These are phyloP conservation scores for Smittia aterrima DNA, from an alignment of 2,888 invertebrate genomes.

Conservation along the genomic window DNA sequence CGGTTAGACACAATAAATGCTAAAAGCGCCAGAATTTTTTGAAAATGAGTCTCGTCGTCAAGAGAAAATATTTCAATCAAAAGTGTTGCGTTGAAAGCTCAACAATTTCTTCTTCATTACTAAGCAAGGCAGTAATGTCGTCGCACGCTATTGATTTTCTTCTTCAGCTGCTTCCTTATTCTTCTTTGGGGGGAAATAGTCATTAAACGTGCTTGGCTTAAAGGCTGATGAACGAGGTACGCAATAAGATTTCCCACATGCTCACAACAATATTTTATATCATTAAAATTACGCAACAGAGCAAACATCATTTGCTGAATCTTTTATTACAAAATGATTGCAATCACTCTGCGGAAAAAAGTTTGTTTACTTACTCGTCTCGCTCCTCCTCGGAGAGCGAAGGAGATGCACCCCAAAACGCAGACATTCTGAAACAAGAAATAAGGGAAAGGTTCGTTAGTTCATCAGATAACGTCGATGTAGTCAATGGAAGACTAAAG, in stretches of 20 bases:
- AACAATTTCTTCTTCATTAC: neutral
- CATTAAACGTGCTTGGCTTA: too few relatives aligned
- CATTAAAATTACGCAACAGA: too few relatives aligned
- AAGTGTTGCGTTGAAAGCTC: neutral
- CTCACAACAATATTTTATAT: too few relatives aligned
- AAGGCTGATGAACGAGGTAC: too few relatives aligned
- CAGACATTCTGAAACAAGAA: neutral
- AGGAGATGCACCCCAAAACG: conserved; percentile 33
- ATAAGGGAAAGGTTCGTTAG: conserved; percentile 2
- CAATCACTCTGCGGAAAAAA: too few relatives aligned
- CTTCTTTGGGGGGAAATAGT: too few relatives aligned
- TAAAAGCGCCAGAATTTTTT: too few relatives aligned
- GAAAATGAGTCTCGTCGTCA: neutral
- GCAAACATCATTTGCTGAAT: too few relatives aligned
- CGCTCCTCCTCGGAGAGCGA: conserved; percentile 67
- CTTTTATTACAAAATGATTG: too few relatives aligned
- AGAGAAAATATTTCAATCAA: neutral
- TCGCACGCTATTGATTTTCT: neutral
- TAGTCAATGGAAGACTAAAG: neutral
- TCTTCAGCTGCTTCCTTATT: neutral
- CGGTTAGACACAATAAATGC: too few relatives aligned
- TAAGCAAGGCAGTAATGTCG: neutral
- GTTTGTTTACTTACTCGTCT: conserved; percentile 64
- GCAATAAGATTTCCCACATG: too few relatives aligned
- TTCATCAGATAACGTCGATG: neutral